These are phyloP conservation scores for Gobionotothen gibberifrons DNA, from an alignment of 2,797 vertebrate genomes.

Conservation along the genomic window DNA sequence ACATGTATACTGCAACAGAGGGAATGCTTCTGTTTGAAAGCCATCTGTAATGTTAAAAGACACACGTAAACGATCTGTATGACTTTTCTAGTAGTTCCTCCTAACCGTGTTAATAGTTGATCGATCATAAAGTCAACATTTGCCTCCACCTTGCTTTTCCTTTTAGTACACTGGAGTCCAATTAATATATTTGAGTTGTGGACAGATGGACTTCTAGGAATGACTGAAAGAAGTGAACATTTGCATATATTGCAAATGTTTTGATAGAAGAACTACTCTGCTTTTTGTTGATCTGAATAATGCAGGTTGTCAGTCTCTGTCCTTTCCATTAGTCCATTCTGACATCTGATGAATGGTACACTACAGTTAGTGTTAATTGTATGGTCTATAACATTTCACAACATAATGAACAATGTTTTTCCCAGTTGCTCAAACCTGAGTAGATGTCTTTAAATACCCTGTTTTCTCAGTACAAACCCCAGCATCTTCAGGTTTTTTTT, in stretches of 20 bases:
- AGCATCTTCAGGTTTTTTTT: not conserved
- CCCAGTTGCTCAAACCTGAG: not conserved
- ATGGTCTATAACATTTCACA: too few species aligned
- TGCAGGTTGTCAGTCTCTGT: constrained; percentile 13
- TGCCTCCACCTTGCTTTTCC: not conserved
- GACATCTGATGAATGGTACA: not conserved
- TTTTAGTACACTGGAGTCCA: not conserved
- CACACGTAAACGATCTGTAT: not conserved
- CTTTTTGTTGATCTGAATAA: constrained; percentile 30
- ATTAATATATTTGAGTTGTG: not conserved
- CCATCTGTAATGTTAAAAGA: not conserved
- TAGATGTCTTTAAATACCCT: too few species aligned
- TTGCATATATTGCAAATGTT: not conserved
- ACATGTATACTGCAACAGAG: not conserved
- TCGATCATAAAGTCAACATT: too few species aligned
- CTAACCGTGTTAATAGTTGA: not conserved
- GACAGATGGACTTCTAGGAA: not conserved
- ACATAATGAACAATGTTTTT: too few species aligned
- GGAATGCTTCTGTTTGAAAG: too few species aligned
- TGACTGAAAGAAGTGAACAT: not conserved
- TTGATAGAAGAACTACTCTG: not conserved
- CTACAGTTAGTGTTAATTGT: not conserved
- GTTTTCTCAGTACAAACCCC: too few species aligned
- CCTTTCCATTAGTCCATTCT: constrained; percentile 1
- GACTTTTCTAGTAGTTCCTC: not conserved